Base-by-base conservation (phyloP, 2,113 vertebrate genomes). In the Loxodonta africana region DNA sequence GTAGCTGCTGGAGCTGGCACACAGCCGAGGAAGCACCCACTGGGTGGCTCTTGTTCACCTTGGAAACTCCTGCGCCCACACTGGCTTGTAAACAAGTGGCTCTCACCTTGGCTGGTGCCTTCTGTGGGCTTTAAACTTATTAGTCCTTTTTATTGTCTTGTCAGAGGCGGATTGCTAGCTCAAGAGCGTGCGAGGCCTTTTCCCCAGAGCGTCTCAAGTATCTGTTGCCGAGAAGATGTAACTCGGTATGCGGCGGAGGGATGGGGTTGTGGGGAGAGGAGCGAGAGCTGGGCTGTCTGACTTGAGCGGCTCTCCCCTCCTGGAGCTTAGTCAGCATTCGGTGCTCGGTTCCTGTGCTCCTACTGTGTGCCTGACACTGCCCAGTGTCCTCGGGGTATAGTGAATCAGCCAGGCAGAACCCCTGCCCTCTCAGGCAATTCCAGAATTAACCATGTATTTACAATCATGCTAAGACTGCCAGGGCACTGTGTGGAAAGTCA, bases 401-500 rank as follows among this genome's bases (percentile, higher is more conserved):
- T 3, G 3, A 21, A 12, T 17, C 26, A 86, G 65, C 37, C 2
- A n/a, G 7, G 65, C 21, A 37, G 94, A 71, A 11, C 20, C 4
- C 57, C 46, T 23, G 6, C 18, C 11, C 2, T 0, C 46, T 20
- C 2, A 1, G 10, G 69, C 17, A 9, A 3, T 71, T 62, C 63
- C 23, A 86, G 41, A 74, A 33, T 8, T 2, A 26, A 14, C 11
- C 28, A 0, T 48, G 8, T 10, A 0, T 37, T 53, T 60, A 14
- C 5, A 30, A 33, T 28, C 57, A 1, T 0, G 3, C 26, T 8
- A n/a, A 62, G 53, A 3, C 33, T 33, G 26, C 14, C 33, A 4
- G 25, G 53, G 33, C 8, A 30, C 6, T 1, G 80, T 0, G 2
- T 9, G 65, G 62, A 30, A 10, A 2, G 14, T 2, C 25, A 28